Conservation (phyloP, 2,113 vertebrate species). For the Anarhynchus alexandrinus region DNA sequence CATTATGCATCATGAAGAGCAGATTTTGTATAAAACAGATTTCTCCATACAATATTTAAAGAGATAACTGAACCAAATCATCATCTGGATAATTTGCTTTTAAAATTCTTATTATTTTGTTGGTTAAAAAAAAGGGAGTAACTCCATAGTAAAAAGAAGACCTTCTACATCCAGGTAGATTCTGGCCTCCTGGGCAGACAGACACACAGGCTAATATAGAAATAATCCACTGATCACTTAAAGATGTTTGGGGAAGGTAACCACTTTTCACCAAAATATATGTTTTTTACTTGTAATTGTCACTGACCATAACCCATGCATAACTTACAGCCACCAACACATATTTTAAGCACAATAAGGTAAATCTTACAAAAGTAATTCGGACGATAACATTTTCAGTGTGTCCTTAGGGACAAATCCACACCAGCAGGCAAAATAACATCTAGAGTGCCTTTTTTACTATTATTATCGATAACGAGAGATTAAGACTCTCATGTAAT, state of each 20-base stretch:
- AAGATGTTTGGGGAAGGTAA: background rate
- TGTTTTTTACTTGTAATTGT: background rate
- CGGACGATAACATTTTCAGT: background rate
- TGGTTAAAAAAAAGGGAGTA: background rate
- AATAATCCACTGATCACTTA: background rate
- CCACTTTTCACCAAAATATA: background rate
- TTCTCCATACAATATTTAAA: background rate
- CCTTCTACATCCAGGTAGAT: background rate
- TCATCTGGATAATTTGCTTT: background rate
- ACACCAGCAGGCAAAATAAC: background rate
- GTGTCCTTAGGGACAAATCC: background rate
- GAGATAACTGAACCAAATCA: background rate
- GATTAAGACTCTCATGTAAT: background rate
- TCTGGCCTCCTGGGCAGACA: background rate
- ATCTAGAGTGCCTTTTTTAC: background rate
- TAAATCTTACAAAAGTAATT: background rate
- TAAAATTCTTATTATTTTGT: background rate
- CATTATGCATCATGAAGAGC: background rate
- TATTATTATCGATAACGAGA: background rate
- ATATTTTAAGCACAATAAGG: background rate
- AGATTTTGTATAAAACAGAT: background rate
- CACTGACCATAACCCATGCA: background rate
- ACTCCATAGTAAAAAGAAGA: background rate
- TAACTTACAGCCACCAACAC: background rate
- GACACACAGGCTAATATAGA: accelerated